Base-by-base conservation (phyloP, 1,140 invertebrate species). In the Drosophila funebris region DNA sequence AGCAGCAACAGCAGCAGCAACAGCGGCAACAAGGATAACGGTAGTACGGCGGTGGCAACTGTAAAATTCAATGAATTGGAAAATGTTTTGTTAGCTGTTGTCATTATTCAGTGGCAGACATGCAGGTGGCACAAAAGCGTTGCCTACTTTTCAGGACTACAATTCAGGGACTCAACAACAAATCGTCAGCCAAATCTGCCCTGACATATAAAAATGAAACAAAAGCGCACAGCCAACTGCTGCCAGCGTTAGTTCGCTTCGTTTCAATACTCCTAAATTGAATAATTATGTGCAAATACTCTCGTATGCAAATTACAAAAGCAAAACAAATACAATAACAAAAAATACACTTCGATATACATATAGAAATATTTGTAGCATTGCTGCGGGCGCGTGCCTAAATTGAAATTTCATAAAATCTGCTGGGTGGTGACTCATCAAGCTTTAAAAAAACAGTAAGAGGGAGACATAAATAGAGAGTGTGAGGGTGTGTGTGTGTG, bases 11-110 rank as follows among this genome's bases (percentile, higher is more conserved):
- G 57, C 53, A 33, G 22, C 58, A 76, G 5, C 7, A 60, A 16
- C 56, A 18, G 16, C 3, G 48, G 3, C 29, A 41, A 36, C 58
- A 63, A 57, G 57, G 72, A 76, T 73, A 78, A 70, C 75, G 67
- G 58, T 61, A 57, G 70, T 73, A 70, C 75, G 67, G 58, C 64
- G 62, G 70, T 73, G 81, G 67, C 82, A 78, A 80, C 76, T 88
- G 73, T 79, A 80, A 90, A 90, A 90, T 90, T 90, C 88, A 90
- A 90, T 90, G 88, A 90, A 90, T 88, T 83, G 88, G 88, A 90
- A 90, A 90, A 90, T 90, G 83, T 84, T 88, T 84, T 90, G 64
- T 76, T 88, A 82, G 83, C 83, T 88, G 31, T 61, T 72, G 63
- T 72, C 84, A 83, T 88, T 81, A 83, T 77, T 83, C 78, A 83